Base-by-base conservation (phyloP, 2,797 vertebrate genomes). In the Protosalanx chinensis region DNA sequence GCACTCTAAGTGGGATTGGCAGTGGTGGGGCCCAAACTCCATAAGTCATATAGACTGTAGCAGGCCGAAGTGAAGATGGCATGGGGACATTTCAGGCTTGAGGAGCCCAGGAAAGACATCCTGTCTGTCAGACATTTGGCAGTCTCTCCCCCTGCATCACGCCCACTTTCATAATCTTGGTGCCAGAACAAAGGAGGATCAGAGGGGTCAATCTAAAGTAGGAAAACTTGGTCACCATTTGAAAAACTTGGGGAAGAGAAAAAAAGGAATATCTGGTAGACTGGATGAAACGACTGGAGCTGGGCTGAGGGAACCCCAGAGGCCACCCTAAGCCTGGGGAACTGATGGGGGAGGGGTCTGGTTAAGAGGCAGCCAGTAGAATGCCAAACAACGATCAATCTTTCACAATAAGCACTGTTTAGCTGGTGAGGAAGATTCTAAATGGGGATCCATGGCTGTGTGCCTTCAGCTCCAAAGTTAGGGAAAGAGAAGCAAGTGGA, bases 1-100 rank as follows among this genome's bases (percentile, higher is more conserved):
- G 92, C 93, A 94, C 92, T 92, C 92, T 89, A 92, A 93, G 92
- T 93, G 92, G 90, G 91, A 87, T 92, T 94, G 93, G 93, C 93
- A 94, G 78, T 79, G 80, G 76, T 82, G 84, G 78, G 83, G 81
- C 89, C 90, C 91, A 90, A 93, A 93, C 92, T 93, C 91, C 84
- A 89, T 93, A 92, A 94, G 93, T 94, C 91, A 93, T 91, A 91
- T 89, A 92, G 91, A 92, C 91, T 91, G 89, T 91, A 85, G 87
- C 70, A 73, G 89, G 90, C 91, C 89, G 82, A 75, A 83, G 88
- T 77, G 83, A 82, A 80, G 84, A 87, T 86, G 89, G 85, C 81
- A 80, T 74, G 37, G 73, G 70, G 67, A 84, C 75, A 87, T 84
- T 91, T 88, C 79, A 86, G 90, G 92, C 90, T 84, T 81, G 88